Evolutionary conservation across 30 jellyfish, hydroid and myxozoan genomes (phyloP).

Genomic region (Hydra vulgaris): DNA sequence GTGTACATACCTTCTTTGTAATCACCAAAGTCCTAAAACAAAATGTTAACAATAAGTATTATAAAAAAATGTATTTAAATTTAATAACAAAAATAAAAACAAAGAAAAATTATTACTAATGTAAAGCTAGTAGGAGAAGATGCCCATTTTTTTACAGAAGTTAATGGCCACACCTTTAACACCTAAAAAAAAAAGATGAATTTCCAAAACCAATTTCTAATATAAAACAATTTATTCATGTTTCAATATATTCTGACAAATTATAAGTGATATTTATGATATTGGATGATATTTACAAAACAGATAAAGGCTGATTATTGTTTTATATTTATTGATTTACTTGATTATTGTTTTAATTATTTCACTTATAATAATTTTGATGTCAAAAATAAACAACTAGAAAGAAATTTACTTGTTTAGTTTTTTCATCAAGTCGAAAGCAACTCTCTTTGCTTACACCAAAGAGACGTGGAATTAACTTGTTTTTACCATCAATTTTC

Average conservation of each 20-base stretch:
- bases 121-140: conserved; percentile 95
- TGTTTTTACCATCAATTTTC: conserved; percentile 80
- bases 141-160: conserved; percentile 91
- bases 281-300: too few relatives aligned
- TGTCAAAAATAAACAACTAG: background rate
- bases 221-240: too few relatives aligned
- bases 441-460: conserved; percentile 84
- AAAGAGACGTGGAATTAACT: conserved; percentile 61
- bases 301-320: too few relatives aligned
- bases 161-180: conserved; percentile 91
- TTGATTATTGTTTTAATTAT: too few relatives aligned
- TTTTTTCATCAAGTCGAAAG: conserved; percentile 73
- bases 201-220: background rate
- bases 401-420: conserved; percentile 44
- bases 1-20: conserved; percentile 78
- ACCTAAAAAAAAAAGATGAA: conserved; percentile 34
- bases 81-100: too few relatives aligned
- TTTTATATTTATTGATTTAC: too few relatives aligned
- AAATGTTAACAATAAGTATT: background rate
- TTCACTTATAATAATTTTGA: too few relatives aligned
- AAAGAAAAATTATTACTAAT: conserved; percentile 23
- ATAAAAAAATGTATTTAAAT: background rate
- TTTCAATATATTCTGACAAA: too few relatives aligned
- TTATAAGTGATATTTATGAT: too few relatives aligned
- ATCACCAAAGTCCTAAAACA: conserved; percentile 85